Percentiles rank a stretch among this genome's conserved stretches.
phyloP scores from a whole-genome alignment of 2,888 invertebrate genomes.

The Caenorhabditis panamensis region DNA sequence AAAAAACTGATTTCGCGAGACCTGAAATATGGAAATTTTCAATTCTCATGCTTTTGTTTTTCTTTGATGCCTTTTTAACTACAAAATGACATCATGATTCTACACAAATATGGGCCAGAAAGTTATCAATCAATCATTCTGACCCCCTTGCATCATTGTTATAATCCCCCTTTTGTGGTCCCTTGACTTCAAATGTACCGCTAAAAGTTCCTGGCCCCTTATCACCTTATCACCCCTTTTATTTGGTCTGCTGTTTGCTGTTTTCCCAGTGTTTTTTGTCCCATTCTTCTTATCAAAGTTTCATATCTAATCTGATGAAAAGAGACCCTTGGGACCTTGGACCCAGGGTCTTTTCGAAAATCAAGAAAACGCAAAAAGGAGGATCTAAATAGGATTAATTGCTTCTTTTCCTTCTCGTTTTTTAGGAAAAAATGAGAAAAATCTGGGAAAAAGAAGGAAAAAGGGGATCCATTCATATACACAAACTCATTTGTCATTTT shows the following conservation, averaged over 20 bases:
- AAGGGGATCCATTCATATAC: conserved; percentile 20
- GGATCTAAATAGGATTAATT: too few species aligned
- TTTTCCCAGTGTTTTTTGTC: not conserved
- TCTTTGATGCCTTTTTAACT: too few species aligned
- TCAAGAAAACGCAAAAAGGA: too few species aligned
- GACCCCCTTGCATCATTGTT: conserved; percentile 19
- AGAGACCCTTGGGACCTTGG: not conserved
- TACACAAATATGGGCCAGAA: too few species aligned
- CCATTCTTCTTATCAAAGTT: not conserved
- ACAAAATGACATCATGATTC: not conserved
- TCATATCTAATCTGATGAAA: not conserved
- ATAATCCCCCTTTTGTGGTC: conserved; percentile 6
- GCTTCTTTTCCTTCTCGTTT: not conserved
- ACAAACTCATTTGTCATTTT: conserved; percentile 56
- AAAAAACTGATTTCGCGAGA: too few species aligned
- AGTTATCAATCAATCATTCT: conserved; percentile 35
- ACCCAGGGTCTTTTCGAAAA: too few species aligned
- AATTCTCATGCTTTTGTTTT: too few species aligned
- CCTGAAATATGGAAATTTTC: too few species aligned
- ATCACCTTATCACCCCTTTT: not conserved
- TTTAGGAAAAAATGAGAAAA: not conserved
- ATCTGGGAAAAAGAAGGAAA: not conserved
- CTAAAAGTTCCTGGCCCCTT: too few species aligned
- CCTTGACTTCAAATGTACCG: too few species aligned
- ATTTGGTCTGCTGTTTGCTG: not conserved